phyloP scores from a whole-genome alignment of 2,113 vertebrate genomes.

The Zosterops japonicus region DNA sequence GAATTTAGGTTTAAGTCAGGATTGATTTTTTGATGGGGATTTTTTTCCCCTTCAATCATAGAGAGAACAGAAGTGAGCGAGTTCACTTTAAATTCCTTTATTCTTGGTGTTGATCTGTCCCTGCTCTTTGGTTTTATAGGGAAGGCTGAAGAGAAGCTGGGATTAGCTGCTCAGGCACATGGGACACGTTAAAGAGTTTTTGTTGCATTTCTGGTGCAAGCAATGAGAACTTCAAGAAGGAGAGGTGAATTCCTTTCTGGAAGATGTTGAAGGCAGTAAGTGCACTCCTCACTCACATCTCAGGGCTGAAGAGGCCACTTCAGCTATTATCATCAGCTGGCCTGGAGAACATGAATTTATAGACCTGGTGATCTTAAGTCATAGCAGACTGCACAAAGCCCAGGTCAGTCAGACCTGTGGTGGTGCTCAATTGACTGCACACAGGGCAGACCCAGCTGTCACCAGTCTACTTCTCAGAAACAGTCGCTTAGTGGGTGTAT shows the following conservation, averaged over 20 bases:
- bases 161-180: background rate
- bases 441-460: rapidly evolving
- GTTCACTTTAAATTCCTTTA: background rate
- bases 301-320: background rate
- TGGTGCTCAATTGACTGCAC: rapidly evolving
- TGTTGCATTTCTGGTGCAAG: background rate
- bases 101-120: background rate
- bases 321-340: background rate
- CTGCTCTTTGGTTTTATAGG: background rate
- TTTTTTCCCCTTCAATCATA: background rate
- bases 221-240: background rate
- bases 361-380: background rate
- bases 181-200: background rate
- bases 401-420: rapidly evolving
- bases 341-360: background rate
- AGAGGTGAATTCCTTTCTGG: background rate
- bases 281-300: background rate
- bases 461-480: background rate
- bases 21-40: background rate
- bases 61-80: background rate
- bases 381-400: background rate
- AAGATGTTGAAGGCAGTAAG: background rate
- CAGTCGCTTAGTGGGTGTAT: background rate
- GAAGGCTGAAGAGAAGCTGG: background rate
- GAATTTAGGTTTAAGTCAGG: background rate